phyloP scores from a whole-genome alignment of 2,888 invertebrate genomes.

The Nomada flava region DNA sequence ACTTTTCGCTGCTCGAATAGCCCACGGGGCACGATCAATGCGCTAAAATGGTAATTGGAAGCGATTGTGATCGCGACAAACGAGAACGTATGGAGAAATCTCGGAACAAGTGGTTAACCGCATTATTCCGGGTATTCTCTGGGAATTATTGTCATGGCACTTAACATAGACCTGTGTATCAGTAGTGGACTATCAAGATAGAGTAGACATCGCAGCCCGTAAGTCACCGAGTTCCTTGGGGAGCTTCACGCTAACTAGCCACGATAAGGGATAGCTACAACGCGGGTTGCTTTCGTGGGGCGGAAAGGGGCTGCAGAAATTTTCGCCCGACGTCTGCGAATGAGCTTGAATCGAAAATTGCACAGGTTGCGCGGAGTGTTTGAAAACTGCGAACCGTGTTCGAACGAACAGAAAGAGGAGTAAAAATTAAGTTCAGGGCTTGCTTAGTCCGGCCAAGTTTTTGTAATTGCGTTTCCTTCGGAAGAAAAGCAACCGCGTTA shows the following conservation, averaged over 20 bases:
- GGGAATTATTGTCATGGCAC: slow-evolving; percentile 55
- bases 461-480: not conserved
- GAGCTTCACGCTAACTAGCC: slow-evolving; percentile 64
- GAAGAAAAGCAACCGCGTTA: not conserved
- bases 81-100: slow-evolving; percentile 18
- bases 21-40: not conserved
- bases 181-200: slow-evolving; percentile 51
- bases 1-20: not conserved
- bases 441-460: not conserved
- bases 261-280: slow-evolving; percentile 43
- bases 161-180: slow-evolving; percentile 54
- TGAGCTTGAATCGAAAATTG: not conserved
- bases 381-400: not conserved
- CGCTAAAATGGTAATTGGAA: slow-evolving; percentile 25
- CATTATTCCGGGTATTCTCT: slow-evolving; percentile 39
- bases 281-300: slow-evolving; percentile 41
- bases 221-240: slow-evolving; percentile 73
- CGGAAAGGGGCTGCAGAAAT: slow-evolving; percentile 10
- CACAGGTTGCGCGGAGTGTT: not conserved
- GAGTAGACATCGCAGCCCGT: slow-evolving; percentile 56
- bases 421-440: not conserved
- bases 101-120: slow-evolving; percentile 42
- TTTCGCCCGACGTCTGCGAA: not conserved
- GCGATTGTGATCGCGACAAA: slow-evolving; percentile 19
- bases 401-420: not conserved